Percentiles rank a stretch among this genome's conserved stretches.
Conservation (phyloP, 2,113 vertebrate genomes). For the Campylomormyrus numenius region DNA sequence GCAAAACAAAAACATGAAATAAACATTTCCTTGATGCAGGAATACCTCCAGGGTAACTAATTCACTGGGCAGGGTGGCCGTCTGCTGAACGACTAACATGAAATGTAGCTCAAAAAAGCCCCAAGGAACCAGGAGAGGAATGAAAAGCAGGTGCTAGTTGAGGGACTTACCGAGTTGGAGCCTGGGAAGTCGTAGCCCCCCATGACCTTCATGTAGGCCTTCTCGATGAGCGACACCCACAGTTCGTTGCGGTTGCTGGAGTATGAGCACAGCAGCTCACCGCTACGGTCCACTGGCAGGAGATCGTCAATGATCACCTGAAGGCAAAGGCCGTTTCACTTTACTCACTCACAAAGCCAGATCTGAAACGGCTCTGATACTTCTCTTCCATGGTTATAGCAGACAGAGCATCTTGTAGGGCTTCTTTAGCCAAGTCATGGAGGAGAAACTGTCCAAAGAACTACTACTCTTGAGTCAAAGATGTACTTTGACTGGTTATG, state of each 20-base stretch:
- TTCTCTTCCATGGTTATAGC: background rate
- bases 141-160: background rate
- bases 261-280: slow-evolving; percentile 93
- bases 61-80: background rate
- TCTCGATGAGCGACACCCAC: slow-evolving; percentile 97
- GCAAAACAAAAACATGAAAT: background rate
- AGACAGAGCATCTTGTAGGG: background rate
- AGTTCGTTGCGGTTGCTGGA: slow-evolving; percentile 95
- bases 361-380: background rate
- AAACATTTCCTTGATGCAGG: background rate
- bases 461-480: background rate
- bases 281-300: slow-evolving; percentile 85
- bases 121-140: background rate
- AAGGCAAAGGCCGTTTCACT: background rate
- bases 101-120: background rate
- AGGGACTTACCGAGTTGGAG: slow-evolving; percentile 86
- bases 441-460: background rate
- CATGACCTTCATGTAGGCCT: slow-evolving; percentile 99
- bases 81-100: background rate
- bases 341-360: background rate
- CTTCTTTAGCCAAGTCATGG: background rate
- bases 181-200: slow-evolving; percentile 97
- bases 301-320: slow-evolving; percentile 97
- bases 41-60: background rate
- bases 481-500: background rate